phyloP scores from a whole-genome alignment of 2,113 vertebrate species.

The Bucco capensis region DNA sequence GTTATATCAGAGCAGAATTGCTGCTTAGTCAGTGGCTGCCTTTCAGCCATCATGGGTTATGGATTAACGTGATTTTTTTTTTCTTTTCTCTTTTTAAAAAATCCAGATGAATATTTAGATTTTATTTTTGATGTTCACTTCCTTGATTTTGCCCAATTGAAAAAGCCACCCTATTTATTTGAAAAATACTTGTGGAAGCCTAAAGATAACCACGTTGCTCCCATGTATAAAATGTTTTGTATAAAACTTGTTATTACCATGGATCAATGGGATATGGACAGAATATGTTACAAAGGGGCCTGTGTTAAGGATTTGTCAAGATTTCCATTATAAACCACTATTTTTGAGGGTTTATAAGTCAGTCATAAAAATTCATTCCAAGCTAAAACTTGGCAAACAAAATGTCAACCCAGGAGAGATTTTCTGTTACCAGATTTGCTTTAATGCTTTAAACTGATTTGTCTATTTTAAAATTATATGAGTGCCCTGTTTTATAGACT shows the following conservation, averaged over 20 bases:
- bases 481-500: constrained; percentile 62
- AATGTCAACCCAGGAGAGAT: constrained; percentile 58
- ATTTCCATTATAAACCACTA: constrained; percentile 70
- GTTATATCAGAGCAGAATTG: background rate
- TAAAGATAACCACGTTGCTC: constrained; percentile 18
- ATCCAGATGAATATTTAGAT: constrained; percentile 1
- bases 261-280: constrained; percentile 57
- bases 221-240: constrained; percentile 44
- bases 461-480: constrained; percentile 62
- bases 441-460: constrained; percentile 67
- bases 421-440: constrained; percentile 63
- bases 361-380: constrained; percentile 64
- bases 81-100: background rate
- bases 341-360: constrained; percentile 56
- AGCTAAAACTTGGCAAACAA: constrained; percentile 61
- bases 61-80: background rate
- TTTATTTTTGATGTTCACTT: background rate
- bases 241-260: constrained; percentile 43
- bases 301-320: constrained; percentile 67
- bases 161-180: constrained; percentile 46
- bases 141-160: constrained; percentile 19
- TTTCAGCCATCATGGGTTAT: constrained; percentile 24
- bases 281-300: constrained; percentile 59
- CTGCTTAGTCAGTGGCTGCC: constrained; percentile 31
- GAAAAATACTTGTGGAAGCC: constrained; percentile 51